phyloP scores from a whole-genome alignment of 2,797 vertebrate genomes.

The Uromys caudimaculatus region DNA sequence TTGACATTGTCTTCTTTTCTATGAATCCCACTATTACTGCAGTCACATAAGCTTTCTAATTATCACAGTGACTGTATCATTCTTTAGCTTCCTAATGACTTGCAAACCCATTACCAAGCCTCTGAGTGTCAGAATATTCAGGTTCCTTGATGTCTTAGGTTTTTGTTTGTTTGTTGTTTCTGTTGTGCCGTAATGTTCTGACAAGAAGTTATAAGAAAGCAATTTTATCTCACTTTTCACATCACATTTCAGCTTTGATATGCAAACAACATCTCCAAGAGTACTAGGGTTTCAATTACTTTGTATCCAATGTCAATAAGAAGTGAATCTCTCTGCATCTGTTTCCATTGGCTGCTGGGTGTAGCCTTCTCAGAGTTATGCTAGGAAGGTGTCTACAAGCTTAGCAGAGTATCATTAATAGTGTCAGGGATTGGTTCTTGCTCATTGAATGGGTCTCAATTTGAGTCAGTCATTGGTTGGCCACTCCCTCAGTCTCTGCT shows the following conservation, averaged over 20 bases:
- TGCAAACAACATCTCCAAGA: neutral
- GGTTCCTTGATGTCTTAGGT: neutral
- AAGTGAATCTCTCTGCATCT: neutral
- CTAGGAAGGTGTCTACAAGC: neutral
- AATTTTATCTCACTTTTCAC: neutral
- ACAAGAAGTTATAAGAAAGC: neutral
- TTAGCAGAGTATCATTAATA: neutral
- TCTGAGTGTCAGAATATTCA: neutral
- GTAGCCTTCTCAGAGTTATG: neutral
- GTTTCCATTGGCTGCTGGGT: neutral
- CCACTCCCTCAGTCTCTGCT: neutral
- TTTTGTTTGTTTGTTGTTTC: neutral
- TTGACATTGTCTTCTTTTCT: neutral
- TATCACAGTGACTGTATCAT: neutral
- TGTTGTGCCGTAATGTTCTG: neutral
- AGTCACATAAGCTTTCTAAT: neutral
- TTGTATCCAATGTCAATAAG: neutral
- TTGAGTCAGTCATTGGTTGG: neutral
- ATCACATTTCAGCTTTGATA: rapidly evolving
- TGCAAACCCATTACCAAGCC: neutral
- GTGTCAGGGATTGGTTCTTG: neutral
- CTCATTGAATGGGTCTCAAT: neutral
- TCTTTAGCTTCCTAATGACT: neutral
- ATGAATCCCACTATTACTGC: neutral
- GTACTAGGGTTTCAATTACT: neutral